These are phyloP conservation scores for Pyrocephalus nanus DNA, from an alignment of 2,797 vertebrate genomes.

Conservation along the genomic window DNA sequence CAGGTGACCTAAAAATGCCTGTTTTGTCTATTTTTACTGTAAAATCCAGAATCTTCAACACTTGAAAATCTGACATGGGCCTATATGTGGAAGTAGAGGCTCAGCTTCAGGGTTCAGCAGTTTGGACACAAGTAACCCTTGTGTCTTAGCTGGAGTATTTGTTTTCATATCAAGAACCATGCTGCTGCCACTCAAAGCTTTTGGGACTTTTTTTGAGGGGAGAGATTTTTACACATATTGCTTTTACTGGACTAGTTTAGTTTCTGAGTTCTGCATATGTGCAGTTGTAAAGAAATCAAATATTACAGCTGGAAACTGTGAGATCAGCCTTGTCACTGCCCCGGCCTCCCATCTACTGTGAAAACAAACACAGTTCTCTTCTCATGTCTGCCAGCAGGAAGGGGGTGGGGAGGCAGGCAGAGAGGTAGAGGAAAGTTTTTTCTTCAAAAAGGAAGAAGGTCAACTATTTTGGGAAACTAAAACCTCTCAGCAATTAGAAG, in stretches of 20 bases:
- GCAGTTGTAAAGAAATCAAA: constrained; percentile 61
- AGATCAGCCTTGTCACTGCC: constrained; percentile 44
- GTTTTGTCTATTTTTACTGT: neutral
- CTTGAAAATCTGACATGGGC: neutral
- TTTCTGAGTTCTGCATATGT: constrained; percentile 37
- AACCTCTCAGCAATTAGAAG: constrained; percentile 49
- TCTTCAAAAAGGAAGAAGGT: constrained; percentile 46
- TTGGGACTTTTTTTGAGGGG: neutral
- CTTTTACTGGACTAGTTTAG: neutral
- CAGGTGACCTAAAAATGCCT: neutral
- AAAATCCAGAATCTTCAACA: neutral
- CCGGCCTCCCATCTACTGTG: neutral
- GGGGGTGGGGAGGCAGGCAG: constrained; percentile 17
- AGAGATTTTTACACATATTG: neutral
- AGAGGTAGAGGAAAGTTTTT: constrained; percentile 41
- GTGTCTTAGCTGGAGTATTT: neutral
- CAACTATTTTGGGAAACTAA: constrained; percentile 63
- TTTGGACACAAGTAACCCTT: neutral
- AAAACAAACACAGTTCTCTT: constrained; percentile 59
- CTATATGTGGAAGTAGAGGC: neutral
- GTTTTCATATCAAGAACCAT: neutral
- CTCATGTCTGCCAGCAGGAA: constrained; percentile 52
- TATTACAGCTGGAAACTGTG: constrained; percentile 66
- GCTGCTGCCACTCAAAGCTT: neutral
- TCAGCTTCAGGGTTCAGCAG: neutral